Percentiles rank a stretch among this genome's conserved stretches.
Evolutionary conservation across 1,140 invertebrate genomes (phyloP).

Genomic region (Leptoteleia sp.): DNA sequence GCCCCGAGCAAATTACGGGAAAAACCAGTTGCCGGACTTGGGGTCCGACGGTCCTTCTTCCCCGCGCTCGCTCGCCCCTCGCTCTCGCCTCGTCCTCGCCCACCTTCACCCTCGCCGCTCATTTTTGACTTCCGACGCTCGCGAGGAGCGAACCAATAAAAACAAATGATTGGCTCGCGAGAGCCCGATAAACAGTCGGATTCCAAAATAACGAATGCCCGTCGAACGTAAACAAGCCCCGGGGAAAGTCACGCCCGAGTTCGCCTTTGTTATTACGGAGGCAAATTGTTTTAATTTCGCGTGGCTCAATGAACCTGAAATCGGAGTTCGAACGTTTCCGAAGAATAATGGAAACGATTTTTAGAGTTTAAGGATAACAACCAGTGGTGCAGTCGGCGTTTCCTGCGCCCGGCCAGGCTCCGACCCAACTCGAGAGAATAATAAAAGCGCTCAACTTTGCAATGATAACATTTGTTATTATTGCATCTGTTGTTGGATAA

Average conservation of each 20-base stretch:
- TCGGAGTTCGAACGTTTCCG: conserved; percentile 37
- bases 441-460: conserved; percentile 10
- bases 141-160: conserved; percentile 48
- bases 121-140: conserved; percentile 62
- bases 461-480: conserved; percentile 30
- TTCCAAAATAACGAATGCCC: conserved; percentile 60
- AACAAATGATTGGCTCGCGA: conserved; percentile 42
- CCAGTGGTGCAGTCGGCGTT: neutral
- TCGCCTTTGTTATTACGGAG: conserved; percentile 51
- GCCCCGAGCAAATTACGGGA: conserved; percentile 63
- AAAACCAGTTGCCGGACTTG: conserved; percentile 52
- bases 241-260: conserved; percentile 50
- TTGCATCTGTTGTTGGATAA: no score
- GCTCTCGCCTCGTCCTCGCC: neutral
- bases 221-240: conserved; percentile 57
- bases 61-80: conserved; percentile 1
- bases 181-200: conserved; percentile 38
- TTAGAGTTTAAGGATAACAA: conserved; percentile 55
- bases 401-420: conserved; percentile 4
- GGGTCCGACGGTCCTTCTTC: conserved; percentile 1
- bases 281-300: conserved; percentile 62
- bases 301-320: conserved; percentile 51
- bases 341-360: conserved; percentile 50
- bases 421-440: conserved; percentile 18
- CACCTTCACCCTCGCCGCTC: conserved; percentile 28